These are phyloP conservation scores for Sebastes paucispinis DNA, from an alignment of 2,797 vertebrate genomes.

Conservation along the genomic window DNA sequence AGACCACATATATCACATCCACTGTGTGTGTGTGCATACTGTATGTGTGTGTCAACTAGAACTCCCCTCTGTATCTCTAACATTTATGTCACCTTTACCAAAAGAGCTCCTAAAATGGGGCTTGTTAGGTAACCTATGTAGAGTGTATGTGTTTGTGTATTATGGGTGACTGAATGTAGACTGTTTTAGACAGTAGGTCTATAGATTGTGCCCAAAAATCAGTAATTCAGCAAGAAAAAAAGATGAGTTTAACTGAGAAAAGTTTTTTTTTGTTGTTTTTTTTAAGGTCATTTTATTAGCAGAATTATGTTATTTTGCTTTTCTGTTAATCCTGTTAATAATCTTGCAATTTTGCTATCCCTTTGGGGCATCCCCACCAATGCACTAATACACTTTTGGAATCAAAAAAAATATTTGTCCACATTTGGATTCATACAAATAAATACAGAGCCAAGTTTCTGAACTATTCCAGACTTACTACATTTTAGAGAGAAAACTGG, in stretches of 20 bases:
- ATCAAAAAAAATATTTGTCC: not conserved
- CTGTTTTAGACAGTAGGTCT: not conserved
- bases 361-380: not conserved
- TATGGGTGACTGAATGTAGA: not conserved
- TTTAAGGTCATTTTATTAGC: not conserved
- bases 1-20: slow-evolving; percentile 27
- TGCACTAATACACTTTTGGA: not conserved
- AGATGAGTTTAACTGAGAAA: not conserved
- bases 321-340: not conserved
- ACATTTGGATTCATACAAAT: too few relatives aligned
- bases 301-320: not conserved
- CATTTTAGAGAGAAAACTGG: not conserved
- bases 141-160: not conserved
- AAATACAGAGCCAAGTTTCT: not conserved
- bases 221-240: not conserved
- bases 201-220: not conserved
- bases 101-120: slow-evolving; percentile 19
- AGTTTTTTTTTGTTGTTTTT: fast-evolving
- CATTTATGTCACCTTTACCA: slow-evolving; percentile 7
- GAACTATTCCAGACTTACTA: not conserved
- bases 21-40: not conserved
- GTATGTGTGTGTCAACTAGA: not conserved
- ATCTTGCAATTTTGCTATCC: not conserved
- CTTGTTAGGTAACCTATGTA: slow-evolving; percentile 9
- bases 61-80: not conserved